phyloP scores from a whole-genome alignment of 2,888 invertebrate genomes.

The Trichacis sp. region DNA sequence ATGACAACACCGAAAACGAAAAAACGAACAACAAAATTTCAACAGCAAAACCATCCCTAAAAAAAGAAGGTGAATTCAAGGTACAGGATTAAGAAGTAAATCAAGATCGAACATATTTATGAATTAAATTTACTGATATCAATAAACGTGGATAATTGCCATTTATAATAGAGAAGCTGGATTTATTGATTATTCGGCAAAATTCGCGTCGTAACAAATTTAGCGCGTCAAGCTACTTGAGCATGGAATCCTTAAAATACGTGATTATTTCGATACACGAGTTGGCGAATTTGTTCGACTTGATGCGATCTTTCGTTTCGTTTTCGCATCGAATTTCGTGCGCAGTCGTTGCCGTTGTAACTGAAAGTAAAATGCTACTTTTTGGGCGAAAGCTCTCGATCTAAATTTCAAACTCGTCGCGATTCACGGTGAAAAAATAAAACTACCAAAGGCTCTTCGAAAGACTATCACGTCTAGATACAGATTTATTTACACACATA shows the following conservation, averaged over 20 bases:
- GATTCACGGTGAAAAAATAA: conserved; percentile 46
- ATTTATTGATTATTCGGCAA: neutral
- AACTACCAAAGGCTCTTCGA: conserved; percentile 46
- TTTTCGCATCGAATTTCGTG: neutral
- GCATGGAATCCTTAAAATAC: conserved; percentile 34
- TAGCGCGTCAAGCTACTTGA: conserved; percentile 35
- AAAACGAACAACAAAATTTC: no score
- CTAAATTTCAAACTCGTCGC: no score
- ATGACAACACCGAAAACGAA: no score
- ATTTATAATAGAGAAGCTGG: conserved; percentile 36
- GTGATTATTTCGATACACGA: conserved; percentile 13
- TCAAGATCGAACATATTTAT: no score
- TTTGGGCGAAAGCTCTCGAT: no score
- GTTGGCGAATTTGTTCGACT: neutral
- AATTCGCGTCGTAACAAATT: no score
- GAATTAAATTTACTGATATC: conserved; percentile 41
- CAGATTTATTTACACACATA: conserved; percentile 41
- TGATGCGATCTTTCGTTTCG: neutral
- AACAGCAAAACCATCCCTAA: no score
- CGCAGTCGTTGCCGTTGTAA: no score
- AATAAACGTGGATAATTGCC: conserved; percentile 39
- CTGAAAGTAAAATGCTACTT: no score
- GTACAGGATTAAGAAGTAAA: no score
- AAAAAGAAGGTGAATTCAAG: no score
- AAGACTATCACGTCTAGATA: conserved; percentile 37